These are phyloP conservation scores for Xiphorhynchus erythropygius DNA, from an alignment of 2,797 vertebrate species.

Conservation along the genomic window DNA sequence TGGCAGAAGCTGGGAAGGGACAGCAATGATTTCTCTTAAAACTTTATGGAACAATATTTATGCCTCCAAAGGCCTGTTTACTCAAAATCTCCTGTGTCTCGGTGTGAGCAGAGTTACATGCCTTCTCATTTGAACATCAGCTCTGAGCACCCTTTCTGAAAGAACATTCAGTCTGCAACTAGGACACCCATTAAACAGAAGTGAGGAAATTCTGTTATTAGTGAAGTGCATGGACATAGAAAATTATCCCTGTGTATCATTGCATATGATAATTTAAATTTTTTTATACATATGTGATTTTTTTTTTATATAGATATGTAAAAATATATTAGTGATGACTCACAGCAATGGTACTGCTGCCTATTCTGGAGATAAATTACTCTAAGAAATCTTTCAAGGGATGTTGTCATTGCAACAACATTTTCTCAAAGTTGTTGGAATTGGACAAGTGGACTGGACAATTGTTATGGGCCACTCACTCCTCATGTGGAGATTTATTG, in stretches of 20 bases:
- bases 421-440: neutral
- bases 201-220: neutral
- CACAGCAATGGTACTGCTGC: neutral
- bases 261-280: neutral
- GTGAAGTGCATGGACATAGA: neutral
- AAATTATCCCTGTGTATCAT: neutral
- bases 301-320: neutral
- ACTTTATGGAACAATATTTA: neutral
- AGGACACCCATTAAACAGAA: neutral
- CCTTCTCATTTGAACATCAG: neutral
- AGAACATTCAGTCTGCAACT: neutral
- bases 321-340: neutral
- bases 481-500: neutral
- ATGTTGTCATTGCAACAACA: neutral
- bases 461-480: neutral
- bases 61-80: neutral
- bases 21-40: slow-evolving; percentile 9
- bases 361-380: neutral
- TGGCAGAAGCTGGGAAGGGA: neutral
- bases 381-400: neutral
- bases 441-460: neutral
- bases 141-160: neutral
- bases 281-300: neutral
- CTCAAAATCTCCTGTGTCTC: neutral
- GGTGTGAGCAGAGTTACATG: neutral